phyloP scores from a whole-genome alignment of 1,140 invertebrate species.

The Arctopsyche grandis region DNA sequence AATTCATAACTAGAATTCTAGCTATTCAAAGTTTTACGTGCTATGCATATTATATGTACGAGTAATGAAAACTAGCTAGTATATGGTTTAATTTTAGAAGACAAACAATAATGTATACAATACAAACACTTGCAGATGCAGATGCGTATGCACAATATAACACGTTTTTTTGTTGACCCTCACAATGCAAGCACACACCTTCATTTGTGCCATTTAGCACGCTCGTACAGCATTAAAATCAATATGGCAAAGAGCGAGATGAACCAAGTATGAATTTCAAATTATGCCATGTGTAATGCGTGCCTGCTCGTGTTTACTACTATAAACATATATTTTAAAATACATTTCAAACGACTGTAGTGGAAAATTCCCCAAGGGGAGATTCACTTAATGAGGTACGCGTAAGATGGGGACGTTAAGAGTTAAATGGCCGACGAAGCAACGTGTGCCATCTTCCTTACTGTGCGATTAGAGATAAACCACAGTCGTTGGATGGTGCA shows the following conservation, averaged over 20 bases:
- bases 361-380: neutral
- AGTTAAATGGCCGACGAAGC: slow-evolving; percentile 11
- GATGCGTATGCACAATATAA: too few relatives aligned
- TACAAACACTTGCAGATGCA: too few relatives aligned
- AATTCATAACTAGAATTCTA: too few relatives aligned
- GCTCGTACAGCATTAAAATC: neutral
- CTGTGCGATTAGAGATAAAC: neutral
- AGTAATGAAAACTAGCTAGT: too few relatives aligned
- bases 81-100: too few relatives aligned
- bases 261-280: neutral
- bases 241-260: neutral
- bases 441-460: neutral
- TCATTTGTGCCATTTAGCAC: neutral
- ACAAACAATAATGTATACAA: too few relatives aligned
- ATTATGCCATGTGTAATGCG: neutral
- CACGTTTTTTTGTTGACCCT: too few relatives aligned
- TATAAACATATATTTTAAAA: too few relatives aligned
- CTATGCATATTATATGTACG: too few relatives aligned
- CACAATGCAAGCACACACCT: neutral
- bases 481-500: neutral
- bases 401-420: slow-evolving; percentile 1
- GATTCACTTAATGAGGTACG: neutral
- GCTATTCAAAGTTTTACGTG: too few relatives aligned
- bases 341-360: neutral
- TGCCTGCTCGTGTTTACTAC: neutral